A percentile compares a stretch with the other conserved stretches of the same genome.
Evolutionary conservation across 2,113 vertebrate genomes (phyloP).

Genomic region (Ariopsis seemanni): DNA sequence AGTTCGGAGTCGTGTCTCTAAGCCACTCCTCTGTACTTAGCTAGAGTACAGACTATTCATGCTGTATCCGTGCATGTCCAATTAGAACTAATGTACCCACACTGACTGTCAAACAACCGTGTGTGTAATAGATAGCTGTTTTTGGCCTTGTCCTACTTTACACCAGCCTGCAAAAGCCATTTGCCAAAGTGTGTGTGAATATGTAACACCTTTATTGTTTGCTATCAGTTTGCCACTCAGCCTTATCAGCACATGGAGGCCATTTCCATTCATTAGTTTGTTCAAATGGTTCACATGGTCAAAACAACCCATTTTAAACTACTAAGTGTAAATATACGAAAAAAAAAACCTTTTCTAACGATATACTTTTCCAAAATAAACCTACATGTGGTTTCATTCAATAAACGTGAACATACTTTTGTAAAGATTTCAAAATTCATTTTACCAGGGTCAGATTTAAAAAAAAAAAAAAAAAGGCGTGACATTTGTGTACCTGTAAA

Average conservation of each 20-base stretch:
- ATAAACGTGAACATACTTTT: neutral
- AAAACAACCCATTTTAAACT: neutral
- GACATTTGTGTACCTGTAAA: neutral
- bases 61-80: neutral
- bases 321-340: neutral
- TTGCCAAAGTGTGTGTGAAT: neutral
- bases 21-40: neutral
- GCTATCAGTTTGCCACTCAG: neutral
- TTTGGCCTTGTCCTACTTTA: neutral
- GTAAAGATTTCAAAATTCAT: neutral
- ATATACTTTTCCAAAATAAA: neutral
- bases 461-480: neutral
- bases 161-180: conserved; percentile 8
- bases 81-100: neutral
- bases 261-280: conserved; percentile 11
- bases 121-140: neutral
- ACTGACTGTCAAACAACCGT: neutral
- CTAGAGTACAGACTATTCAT: neutral
- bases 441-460: neutral
- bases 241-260: neutral
- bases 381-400: neutral
- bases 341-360: neutral
- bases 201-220: conserved; percentile 11
- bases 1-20: neutral
- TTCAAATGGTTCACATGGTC: neutral